Percentiles rank a stretch among this genome's conserved stretches.
phyloP scores from a whole-genome alignment of 2,888 invertebrate species.

The Sesia bembeciformis region DNA sequence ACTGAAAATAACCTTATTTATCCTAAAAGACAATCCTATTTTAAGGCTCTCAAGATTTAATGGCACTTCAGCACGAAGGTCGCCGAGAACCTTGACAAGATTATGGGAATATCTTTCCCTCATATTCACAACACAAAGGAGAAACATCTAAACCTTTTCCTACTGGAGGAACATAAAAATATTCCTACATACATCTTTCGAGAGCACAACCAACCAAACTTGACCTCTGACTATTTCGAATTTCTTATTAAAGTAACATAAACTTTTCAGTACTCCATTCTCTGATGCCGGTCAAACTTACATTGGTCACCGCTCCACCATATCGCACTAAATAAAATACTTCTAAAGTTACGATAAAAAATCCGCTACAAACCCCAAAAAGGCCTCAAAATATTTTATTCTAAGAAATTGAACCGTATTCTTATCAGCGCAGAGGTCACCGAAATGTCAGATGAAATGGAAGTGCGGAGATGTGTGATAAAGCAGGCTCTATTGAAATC shows the following conservation, averaged over 20 bases:
- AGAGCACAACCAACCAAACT: neutral
- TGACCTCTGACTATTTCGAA: neutral
- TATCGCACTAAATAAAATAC: neutral
- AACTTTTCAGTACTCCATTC: neutral
- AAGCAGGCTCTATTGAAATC: constrained; percentile 38
- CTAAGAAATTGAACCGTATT: neutral
- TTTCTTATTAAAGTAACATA: neutral
- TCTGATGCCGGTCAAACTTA: neutral
- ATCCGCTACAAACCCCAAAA: neutral
- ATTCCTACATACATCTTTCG: neutral
- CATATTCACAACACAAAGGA: neutral
- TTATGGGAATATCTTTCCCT: neutral
- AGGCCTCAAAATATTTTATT: neutral
- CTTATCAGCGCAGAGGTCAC: neutral
- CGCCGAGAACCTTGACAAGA: neutral
- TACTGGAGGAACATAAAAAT: neutral
- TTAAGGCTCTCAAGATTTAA: neutral
- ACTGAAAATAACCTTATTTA: too few relatives aligned
- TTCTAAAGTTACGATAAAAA: constrained; percentile 1
- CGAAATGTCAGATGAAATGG: constrained; percentile 2
- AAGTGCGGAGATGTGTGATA: constrained; percentile 21
- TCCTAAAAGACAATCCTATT: too few relatives aligned
- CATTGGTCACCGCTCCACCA: neutral
- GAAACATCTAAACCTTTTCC: neutral
- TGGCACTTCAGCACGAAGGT: neutral